These are phyloP conservation scores for Nomada flava DNA, from an alignment of 2,888 invertebrate genomes.

Conservation along the genomic window DNA sequence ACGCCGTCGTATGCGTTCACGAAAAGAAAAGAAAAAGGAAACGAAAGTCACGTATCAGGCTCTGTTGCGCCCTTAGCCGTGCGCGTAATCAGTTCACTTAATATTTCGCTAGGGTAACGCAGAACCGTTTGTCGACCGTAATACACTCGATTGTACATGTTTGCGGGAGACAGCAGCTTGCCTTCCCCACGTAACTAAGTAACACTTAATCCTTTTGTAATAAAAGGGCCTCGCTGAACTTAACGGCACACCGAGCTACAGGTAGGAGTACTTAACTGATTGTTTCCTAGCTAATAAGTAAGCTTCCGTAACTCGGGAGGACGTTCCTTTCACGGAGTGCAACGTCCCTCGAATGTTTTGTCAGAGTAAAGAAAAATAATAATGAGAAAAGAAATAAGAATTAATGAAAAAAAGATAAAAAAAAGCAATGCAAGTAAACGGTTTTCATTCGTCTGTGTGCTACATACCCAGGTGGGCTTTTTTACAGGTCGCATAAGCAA, in stretches of 20 bases:
- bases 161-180: constrained; percentile 54
- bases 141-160: constrained; percentile 44
- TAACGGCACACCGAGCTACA: constrained; percentile 64
- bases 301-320: constrained; percentile 51
- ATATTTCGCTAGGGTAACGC: constrained; percentile 55
- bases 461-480: constrained; percentile 71
- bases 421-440: constrained; percentile 48
- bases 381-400: constrained; percentile 15
- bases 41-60: constrained; percentile 1
- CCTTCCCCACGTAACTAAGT: constrained; percentile 50
- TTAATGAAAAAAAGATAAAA: constrained; percentile 14
- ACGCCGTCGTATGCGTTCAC: constrained; percentile 1
- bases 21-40: too few species aligned
- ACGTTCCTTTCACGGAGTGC: constrained; percentile 52
- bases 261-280: constrained; percentile 72
- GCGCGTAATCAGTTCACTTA: constrained; percentile 50
- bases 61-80: constrained; percentile 5
- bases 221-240: constrained; percentile 66
- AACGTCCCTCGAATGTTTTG: constrained; percentile 60
- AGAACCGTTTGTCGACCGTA: constrained; percentile 47
- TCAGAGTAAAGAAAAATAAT: constrained; percentile 38
- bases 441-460: constrained; percentile 13
- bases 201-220: constrained; percentile 66
- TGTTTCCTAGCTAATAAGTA: constrained; percentile 62
- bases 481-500: constrained; percentile 87